Evolutionary conservation across 2,888 invertebrate genomes (phyloP).

Genomic region (Euzophera pinguis): DNA sequence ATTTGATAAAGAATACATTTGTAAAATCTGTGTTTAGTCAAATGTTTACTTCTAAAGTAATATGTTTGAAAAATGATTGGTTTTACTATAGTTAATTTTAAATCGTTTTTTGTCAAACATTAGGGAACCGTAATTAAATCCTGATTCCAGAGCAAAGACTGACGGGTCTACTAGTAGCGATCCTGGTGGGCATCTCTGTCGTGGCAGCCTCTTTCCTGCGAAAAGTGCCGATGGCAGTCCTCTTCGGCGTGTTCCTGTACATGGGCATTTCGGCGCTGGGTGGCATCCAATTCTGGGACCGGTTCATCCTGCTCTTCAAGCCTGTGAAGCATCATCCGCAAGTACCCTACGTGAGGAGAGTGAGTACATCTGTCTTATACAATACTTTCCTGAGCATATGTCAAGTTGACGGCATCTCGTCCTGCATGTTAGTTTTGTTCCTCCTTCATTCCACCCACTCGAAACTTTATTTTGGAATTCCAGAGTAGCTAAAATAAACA

Average conservation of each 20-base stretch:
- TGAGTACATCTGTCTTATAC: slow-evolving; percentile 46
- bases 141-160: slow-evolving; percentile 86
- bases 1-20: too few relatives aligned
- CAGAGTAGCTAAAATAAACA: too few relatives aligned
- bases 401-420: too few relatives aligned
- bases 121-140: too few relatives aligned
- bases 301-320: slow-evolving; percentile 93
- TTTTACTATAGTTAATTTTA: too few relatives aligned
- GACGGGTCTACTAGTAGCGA: slow-evolving; percentile 88
- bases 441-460: too few relatives aligned
- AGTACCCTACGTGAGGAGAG: slow-evolving; percentile 92
- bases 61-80: too few relatives aligned
- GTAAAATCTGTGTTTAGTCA: too few relatives aligned
- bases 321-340: slow-evolving; percentile 98
- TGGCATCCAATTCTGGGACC: slow-evolving; percentile 96
- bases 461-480: too few relatives aligned
- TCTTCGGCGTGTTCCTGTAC: slow-evolving; percentile 98
- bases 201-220: slow-evolving; percentile 89
- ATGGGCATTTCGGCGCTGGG: slow-evolving; percentile 97
- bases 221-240: slow-evolving; percentile 95
- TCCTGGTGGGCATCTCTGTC: slow-evolving; percentile 91
- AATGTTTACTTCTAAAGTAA: too few relatives aligned
- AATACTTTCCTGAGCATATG: too few relatives aligned
- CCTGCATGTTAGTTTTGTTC: too few relatives aligned
- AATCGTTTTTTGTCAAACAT: neutral